A percentile compares a stretch with the other conserved stretches of the same genome.
Conservation (phyloP, 2,113 vertebrate species). For the Rattus norvegicus region DNA sequence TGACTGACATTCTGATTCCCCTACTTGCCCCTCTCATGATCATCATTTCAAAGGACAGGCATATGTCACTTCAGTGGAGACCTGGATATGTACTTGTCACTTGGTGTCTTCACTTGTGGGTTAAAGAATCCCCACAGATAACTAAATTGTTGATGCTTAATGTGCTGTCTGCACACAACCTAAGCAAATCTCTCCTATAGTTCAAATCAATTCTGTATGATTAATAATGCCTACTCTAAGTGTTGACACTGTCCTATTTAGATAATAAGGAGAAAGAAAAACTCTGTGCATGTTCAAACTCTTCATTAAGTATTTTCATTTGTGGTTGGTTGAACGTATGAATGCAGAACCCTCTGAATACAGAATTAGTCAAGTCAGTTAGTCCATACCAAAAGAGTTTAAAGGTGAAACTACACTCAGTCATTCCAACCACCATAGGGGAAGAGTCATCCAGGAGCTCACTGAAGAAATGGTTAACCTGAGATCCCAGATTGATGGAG, state of each 20-base stretch:
- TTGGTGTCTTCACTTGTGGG: not conserved
- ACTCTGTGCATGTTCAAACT: not conserved
- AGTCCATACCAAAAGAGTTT: not conserved
- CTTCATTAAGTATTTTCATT: not conserved
- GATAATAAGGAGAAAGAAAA: not conserved
- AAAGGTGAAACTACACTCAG: not conserved
- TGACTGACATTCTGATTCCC: not conserved
- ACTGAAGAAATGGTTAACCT: too few relatives aligned
- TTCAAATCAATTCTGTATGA: not conserved
- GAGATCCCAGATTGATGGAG: not conserved
- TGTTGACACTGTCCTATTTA: not conserved
- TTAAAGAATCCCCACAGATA: not conserved
- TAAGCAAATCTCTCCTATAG: not conserved
- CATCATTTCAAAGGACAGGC: not conserved
- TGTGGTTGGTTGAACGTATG: not conserved
- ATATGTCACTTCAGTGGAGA: not conserved
- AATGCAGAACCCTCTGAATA: not conserved
- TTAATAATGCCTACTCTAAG: not conserved
- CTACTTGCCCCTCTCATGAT: fast-evolving
- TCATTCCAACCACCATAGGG: not conserved
- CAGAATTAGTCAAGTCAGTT: not conserved
- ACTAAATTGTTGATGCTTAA: not conserved
- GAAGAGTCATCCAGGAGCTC: not conserved
- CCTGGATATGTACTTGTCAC: not conserved
- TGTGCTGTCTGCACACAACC: not conserved